Conservation (phyloP, 2,888 invertebrate species). For the Melanostoma scalare region DNA sequence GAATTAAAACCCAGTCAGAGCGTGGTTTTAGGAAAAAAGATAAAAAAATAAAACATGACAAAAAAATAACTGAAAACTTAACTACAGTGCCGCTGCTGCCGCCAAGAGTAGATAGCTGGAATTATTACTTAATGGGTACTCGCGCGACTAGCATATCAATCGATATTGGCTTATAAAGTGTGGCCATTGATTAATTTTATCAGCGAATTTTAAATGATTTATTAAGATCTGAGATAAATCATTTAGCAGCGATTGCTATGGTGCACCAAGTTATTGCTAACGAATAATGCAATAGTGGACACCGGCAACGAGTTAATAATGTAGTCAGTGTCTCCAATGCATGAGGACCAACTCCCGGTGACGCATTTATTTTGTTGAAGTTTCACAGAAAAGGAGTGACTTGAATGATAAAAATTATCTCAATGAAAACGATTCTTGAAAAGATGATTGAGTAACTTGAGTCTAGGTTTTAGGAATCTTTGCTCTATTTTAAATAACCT, state of each 20-base stretch:
- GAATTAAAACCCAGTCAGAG: neutral
- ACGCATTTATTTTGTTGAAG: too few relatives aligned
- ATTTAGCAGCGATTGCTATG: conserved; percentile 74
- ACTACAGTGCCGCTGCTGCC: conserved; percentile 40
- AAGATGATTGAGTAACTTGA: too few relatives aligned
- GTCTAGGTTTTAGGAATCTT: too few relatives aligned
- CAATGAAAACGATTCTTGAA: too few relatives aligned
- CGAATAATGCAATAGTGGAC: too few relatives aligned
- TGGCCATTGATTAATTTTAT: conserved; percentile 79
- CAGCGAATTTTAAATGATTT: conserved; percentile 79
- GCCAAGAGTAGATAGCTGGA: conserved; percentile 50
- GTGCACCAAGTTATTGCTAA: too few relatives aligned
- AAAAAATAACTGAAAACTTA: conserved; percentile 30
- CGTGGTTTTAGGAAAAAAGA: neutral
- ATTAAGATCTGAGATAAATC: conserved; percentile 79
- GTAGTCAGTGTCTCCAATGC: too few relatives aligned
- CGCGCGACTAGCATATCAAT: conserved; percentile 73
- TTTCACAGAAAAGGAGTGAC: too few relatives aligned
- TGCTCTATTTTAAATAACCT: too few relatives aligned
- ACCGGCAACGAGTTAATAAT: too few relatives aligned
- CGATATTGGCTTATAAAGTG: conserved; percentile 76
- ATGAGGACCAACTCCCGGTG: too few relatives aligned
- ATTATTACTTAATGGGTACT: conserved; percentile 69
- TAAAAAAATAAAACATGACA: conserved; percentile 3
- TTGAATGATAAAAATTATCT: too few relatives aligned